Evolutionary conservation across 1,140 invertebrate genomes (phyloP).

Genomic region (Penaeus chinensis): DNA sequence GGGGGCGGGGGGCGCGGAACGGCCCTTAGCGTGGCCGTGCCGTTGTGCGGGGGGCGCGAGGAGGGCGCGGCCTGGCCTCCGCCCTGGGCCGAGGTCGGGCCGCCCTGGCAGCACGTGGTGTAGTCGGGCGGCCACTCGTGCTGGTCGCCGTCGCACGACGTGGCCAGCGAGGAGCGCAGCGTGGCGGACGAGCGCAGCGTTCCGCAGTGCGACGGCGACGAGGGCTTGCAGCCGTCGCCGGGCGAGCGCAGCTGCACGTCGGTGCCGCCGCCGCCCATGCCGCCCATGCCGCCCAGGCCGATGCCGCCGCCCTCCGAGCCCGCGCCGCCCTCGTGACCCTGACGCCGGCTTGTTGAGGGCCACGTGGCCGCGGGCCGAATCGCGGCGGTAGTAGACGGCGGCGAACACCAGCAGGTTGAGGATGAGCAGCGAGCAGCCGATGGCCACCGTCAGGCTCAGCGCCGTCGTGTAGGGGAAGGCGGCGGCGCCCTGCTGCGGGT

Average conservation of each 20-base stretch:
- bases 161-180: constrained; percentile 52
- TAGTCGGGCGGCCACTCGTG: constrained; percentile 62
- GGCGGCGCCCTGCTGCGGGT: too few species aligned
- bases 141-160: constrained; percentile 54
- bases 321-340: constrained; percentile 14
- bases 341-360: constrained; percentile 8
- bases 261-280: constrained; percentile 53
- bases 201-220: constrained; percentile 58
- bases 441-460: constrained; percentile 89
- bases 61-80: neutral
- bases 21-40: constrained; percentile 35
- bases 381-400: constrained; percentile 80
- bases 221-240: neutral
- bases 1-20: constrained; percentile 41
- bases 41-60: constrained; percentile 36
- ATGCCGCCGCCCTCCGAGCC: neutral
- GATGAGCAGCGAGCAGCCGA: constrained; percentile 88
- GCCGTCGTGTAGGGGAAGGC: constrained; percentile 81
- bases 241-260: constrained; percentile 62
- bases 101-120: constrained; percentile 38
- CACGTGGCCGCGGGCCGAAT: neutral
- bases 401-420: constrained; percentile 94
- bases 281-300: neutral
- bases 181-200: constrained; percentile 58
- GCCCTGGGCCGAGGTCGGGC: neutral